Percentiles rank a stretch among this genome's conserved stretches.
phyloP scores from a whole-genome alignment of 2,888 invertebrate genomes.

The Calameuta idolon region DNA sequence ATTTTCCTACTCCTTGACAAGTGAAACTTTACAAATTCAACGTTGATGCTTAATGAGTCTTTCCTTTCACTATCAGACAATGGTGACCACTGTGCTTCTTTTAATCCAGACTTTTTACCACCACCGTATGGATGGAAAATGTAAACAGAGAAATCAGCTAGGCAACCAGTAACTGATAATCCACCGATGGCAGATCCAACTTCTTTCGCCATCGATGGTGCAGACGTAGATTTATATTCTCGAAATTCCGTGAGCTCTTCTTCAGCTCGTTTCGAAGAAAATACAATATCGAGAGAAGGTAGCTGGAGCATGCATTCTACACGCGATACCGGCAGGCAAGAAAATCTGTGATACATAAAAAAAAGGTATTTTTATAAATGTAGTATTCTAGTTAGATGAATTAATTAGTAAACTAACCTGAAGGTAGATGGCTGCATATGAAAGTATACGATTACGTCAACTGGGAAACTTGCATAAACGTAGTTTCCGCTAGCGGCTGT shows the following conservation, averaged over 20 bases:
- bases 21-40: constrained; percentile 97
- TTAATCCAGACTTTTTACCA: constrained; percentile 82
- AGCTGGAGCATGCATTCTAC: constrained; percentile 96
- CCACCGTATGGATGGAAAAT: constrained; percentile 99
- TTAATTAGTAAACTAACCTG: constrained; percentile 50
- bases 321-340: constrained; percentile 93
- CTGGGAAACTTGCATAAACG: constrained; percentile 94
- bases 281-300: constrained; percentile 96
- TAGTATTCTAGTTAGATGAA: not conserved
- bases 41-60: constrained; percentile 95
- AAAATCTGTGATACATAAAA: constrained; percentile 74
- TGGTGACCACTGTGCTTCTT: constrained; percentile 89
- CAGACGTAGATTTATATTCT: constrained; percentile 64
- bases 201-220: constrained; percentile 54
- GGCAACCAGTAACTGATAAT: constrained; percentile 93
- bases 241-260: constrained; percentile 72
- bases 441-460: constrained; percentile 98
- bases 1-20: constrained; percentile 91
- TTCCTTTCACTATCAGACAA: constrained; percentile 90
- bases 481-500: constrained; percentile 69
- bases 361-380: not conserved
- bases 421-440: constrained; percentile 98
- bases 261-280: constrained; percentile 91
- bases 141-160: constrained; percentile 97
- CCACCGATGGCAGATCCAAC: constrained; percentile 82